These are phyloP conservation scores for Ptiloglossa arizonensis DNA, from an alignment of 1,140 invertebrate genomes.

Conservation along the genomic window DNA sequence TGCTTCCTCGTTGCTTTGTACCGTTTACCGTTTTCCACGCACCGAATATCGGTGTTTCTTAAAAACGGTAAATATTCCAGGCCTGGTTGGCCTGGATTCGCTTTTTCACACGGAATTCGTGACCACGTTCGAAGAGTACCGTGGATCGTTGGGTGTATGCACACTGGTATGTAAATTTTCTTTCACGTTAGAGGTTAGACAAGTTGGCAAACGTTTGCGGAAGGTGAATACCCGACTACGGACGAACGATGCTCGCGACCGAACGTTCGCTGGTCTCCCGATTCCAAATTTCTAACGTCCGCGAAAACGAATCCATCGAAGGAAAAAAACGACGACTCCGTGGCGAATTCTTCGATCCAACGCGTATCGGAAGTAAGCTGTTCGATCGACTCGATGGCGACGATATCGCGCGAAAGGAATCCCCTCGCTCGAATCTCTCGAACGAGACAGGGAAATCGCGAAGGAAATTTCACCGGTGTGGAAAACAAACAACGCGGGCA, in stretches of 20 bases:
- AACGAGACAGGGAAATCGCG: slow-evolving; percentile 2
- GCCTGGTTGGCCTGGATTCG: slow-evolving; percentile 6
- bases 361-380: background rate
- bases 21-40: slow-evolving; percentile 6
- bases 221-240: too few species aligned
- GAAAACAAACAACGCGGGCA: slow-evolving; percentile 6
- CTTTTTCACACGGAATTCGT: too few species aligned
- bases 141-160: too few species aligned
- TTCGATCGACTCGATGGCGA: background rate
- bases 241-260: too few species aligned
- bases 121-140: too few species aligned
- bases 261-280: too few species aligned
- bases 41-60: background rate
- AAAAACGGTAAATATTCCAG: slow-evolving; percentile 21
- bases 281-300: too few species aligned
- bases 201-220: too few species aligned
- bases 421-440: background rate
- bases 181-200: too few species aligned
- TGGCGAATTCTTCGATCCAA: background rate
- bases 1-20: slow-evolving; percentile 34
- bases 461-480: slow-evolving; percentile 39
- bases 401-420: background rate
- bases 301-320: too few species aligned
- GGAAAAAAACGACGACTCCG: too few species aligned
- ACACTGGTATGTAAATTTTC: too few species aligned